phyloP scores from a whole-genome alignment of 2,113 vertebrate genomes.

The Ammospiza caudacuta region DNA sequence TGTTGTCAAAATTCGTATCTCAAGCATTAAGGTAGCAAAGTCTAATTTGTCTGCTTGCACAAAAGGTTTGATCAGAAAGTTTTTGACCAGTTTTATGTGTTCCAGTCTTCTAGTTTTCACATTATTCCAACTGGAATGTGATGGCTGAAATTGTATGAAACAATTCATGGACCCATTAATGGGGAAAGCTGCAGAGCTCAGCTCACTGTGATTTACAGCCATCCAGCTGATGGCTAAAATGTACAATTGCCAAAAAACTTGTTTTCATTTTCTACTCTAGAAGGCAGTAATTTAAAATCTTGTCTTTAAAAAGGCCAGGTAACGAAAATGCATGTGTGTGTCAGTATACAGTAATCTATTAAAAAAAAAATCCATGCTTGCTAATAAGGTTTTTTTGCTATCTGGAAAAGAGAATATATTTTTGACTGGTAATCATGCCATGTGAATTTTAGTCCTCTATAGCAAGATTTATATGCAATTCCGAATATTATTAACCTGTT shows the following conservation, averaged over 20 bases:
- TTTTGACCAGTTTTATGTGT: background rate
- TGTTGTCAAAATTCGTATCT: background rate
- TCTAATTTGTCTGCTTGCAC: background rate
- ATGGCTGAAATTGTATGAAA: background rate
- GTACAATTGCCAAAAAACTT: background rate
- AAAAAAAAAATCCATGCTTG: background rate
- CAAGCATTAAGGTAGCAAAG: background rate
- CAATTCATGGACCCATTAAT: background rate
- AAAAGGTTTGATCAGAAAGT: background rate
- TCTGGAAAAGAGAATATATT: background rate
- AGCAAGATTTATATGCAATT: constrained; percentile 15
- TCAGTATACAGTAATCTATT: background rate
- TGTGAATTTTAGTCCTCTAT: background rate
- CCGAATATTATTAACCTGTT: constrained; percentile 21
- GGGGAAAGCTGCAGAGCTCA: background rate
- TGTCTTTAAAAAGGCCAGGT: background rate
- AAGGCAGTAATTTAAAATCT: background rate
- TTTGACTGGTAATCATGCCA: background rate
- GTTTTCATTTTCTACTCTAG: background rate
- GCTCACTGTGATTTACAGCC: background rate
- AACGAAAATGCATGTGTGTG: background rate
- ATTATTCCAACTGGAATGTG: background rate
- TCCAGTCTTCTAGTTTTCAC: background rate
- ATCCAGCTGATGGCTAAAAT: background rate
- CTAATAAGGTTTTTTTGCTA: constrained; percentile 5